A percentile compares a stretch with the other conserved stretches of the same genome.
Evolutionary conservation across 2,888 invertebrate species (phyloP).

Genomic region (Oscheius onirici): DNA sequence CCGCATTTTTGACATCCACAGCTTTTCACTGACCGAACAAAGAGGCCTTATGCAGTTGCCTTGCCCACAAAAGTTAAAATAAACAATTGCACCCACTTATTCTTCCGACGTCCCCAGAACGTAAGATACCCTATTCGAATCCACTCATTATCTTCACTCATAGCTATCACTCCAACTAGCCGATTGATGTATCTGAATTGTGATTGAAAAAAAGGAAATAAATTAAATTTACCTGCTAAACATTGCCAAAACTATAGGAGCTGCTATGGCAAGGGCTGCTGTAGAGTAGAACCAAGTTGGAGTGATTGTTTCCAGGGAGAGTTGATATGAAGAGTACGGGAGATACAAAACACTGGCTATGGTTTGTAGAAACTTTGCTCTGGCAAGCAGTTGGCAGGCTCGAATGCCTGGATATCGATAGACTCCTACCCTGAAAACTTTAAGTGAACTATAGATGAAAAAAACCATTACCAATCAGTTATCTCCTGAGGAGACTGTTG

Average conservation of each 20-base stretch:
- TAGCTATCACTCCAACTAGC: constrained; percentile 61
- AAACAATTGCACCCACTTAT: constrained; percentile 35
- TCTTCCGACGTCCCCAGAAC: constrained; percentile 52
- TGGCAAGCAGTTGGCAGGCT: constrained; percentile 47
- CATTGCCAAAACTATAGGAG: constrained; percentile 42
- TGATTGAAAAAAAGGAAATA: not conserved
- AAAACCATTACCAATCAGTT: constrained; percentile 34
- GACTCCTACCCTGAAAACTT: constrained; percentile 54
- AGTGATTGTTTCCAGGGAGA: constrained; percentile 29
- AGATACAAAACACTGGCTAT: constrained; percentile 51
- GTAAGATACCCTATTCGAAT: constrained; percentile 57
- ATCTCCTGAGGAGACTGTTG: constrained; percentile 23
- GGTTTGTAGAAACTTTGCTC: constrained; percentile 59
- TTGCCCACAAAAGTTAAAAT: no score
- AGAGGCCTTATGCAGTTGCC: no score
- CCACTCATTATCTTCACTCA: constrained; percentile 48
- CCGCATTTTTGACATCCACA: no score
- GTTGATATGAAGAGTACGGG: constrained; percentile 46
- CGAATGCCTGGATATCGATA: constrained; percentile 59
- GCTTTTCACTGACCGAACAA: no score
- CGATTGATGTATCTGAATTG: constrained; percentile 53
- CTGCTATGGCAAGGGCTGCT: constrained; percentile 46
- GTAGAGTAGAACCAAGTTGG: constrained; percentile 37
- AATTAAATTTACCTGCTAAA: constrained; percentile 50
- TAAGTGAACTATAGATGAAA: not conserved